These are phyloP conservation scores for Pentamera pediparva DNA, from an alignment of 53 echinoderm and acorn worm genomes.

Conservation along the genomic window DNA sequence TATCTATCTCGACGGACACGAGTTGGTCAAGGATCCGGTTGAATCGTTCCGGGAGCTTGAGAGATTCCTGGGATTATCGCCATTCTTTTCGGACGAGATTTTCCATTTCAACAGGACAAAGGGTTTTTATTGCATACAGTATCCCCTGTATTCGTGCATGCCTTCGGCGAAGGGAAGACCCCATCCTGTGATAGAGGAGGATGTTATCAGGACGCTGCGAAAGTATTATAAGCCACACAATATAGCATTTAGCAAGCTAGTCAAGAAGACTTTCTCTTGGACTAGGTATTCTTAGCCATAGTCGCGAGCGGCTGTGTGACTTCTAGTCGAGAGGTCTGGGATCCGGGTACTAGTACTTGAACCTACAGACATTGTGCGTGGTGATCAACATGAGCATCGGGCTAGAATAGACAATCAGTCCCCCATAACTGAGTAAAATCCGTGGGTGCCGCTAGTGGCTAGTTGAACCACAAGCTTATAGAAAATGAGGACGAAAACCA, in stretches of 20 bases:
- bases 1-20: conserved; percentile 57
- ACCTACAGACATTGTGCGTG: no score
- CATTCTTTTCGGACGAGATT: conserved; percentile 60
- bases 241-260: conserved; percentile 26
- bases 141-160: conserved; percentile 80
- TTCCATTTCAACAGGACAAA: conserved; percentile 79
- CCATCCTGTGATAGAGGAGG: conserved; percentile 53
- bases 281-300: conserved; percentile 18
- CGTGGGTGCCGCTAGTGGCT: no score
- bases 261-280: conserved; percentile 50
- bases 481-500: no score
- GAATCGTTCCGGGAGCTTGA: conserved; percentile 56
- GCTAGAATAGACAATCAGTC: no score
- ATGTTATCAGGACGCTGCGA: conserved; percentile 32
- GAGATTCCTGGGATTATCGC: conserved; percentile 54
- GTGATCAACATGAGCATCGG: no score
- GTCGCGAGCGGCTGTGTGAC: no score
- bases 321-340: no score
- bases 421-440: no score
- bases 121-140: conserved; percentile 66
- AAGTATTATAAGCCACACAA: conserved; percentile 66
- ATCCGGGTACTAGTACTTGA: no score
- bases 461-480: no score
- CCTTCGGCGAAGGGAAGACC: conserved; percentile 53
- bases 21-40: conserved; percentile 54